Evolutionary conservation across 2,797 vertebrate species (phyloP), one percentile per base, ranked within the genome.

Genomic region (Acipenser ruthenus): DNA sequence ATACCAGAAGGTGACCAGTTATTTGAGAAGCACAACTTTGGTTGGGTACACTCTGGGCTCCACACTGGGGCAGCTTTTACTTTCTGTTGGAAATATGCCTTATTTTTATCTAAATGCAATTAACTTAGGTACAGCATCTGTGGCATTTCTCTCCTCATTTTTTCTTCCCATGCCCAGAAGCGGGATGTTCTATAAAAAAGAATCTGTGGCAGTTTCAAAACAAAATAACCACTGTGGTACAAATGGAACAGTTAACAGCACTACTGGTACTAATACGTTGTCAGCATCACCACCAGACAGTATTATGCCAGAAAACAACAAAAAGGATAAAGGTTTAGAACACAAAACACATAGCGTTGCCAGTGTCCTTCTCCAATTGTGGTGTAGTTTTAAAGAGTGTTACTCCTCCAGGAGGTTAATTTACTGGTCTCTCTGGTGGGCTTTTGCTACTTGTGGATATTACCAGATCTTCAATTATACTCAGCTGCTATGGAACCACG

Each of bases 341-440:
- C 37, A 37, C 37, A 37, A 37, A 37, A 5, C 37, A 37, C 37
- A 68, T 18, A 77, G 69, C 56, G 61, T 85, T n/a, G 66, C 8
- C 50, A 18, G 61, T 10, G 81, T 78, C 1, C 71, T 68, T 49
- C 67, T 11, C 69, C 73, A 81, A 37, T 80, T 89, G 49, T 87
- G 81, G 86, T 72, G 71, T 65, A 87, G 83, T 75, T 80, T 91
- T 72, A 83, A 63, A 68, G 81, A 81, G 66, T 85, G 86, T 0
- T 88, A 88, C 74, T 86, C 85, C 8, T 87, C 86, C 64, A 65
- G n/a, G 49, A 74, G 69, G 65, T 68, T 88, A 72, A 73, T 89
- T 71, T 86, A 81, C 76, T 90, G 87, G 86, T 89, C 87, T 10
- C 60, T 88, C 69, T 88, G 86, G 87, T 89, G 88, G 89, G 82